Conservation (phyloP, 2,113 vertebrate species). For the Pelmatolapia mariae region DNA sequence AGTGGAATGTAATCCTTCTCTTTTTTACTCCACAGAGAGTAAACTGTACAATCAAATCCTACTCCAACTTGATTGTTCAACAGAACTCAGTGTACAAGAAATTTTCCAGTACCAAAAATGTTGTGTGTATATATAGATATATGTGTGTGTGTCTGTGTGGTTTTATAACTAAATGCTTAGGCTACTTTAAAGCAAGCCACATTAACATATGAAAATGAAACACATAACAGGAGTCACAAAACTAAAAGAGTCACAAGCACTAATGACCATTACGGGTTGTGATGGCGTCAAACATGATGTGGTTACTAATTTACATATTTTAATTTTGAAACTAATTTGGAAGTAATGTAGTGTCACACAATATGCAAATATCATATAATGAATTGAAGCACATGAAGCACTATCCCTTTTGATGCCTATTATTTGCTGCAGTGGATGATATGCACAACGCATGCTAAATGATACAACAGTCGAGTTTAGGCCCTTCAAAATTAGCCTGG, state of each 20-base stretch:
- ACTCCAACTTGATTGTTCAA: neutral
- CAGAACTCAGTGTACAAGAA: neutral
- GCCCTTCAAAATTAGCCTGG: neutral
- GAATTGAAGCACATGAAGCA: conserved; percentile 20
- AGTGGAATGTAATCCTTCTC: neutral
- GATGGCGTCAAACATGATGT: conserved; percentile 37
- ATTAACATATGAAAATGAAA: neutral
- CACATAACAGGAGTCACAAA: neutral
- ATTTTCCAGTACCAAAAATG: neutral
- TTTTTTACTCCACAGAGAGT: neutral
- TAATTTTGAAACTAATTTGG: conserved; percentile 57
- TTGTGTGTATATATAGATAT: neutral
- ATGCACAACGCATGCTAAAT: neutral
- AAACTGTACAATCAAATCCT: neutral
- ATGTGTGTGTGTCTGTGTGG: neutral
- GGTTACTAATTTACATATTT: conserved; percentile 49
- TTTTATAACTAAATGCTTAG: neutral
- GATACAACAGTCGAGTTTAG: neutral
- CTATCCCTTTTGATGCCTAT: conserved; percentile 14
- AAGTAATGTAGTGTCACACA: conserved; percentile 46
- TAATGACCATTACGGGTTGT: neutral
- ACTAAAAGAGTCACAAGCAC: neutral
- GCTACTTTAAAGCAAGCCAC: neutral
- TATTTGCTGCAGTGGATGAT: conserved; percentile 8
- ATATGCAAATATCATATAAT: conserved; percentile 47